Conservation (phyloP, 2,888 invertebrate species). For the Mesodorylaimus sp. region DNA sequence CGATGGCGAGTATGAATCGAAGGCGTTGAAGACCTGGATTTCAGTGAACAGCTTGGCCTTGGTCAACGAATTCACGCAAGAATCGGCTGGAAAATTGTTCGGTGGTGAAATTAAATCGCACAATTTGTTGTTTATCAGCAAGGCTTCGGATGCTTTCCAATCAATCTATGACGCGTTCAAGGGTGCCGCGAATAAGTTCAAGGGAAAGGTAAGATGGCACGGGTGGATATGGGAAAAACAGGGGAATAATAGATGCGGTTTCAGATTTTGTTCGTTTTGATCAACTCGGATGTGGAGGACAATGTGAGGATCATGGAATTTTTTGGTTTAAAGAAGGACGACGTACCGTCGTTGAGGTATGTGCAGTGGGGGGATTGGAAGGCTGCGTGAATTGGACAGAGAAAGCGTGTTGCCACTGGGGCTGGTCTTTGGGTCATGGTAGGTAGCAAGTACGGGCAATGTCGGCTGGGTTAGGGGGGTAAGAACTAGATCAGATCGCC, state of each 20-base stretch:
- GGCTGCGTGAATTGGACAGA: too few relatives aligned
- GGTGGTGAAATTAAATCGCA: slow-evolving; percentile 94
- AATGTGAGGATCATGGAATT: slow-evolving; percentile 93
- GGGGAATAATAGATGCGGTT: not conserved
- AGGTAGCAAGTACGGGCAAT: too few relatives aligned
- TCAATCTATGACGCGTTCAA: slow-evolving; percentile 56
- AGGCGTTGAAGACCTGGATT: slow-evolving; percentile 17
- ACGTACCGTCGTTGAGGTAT: slow-evolving; percentile 32
- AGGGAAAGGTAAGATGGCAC: slow-evolving; percentile 50
- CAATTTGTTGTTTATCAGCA: slow-evolving; percentile 79
- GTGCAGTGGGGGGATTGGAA: too few relatives aligned
- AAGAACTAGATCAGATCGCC: too few relatives aligned
- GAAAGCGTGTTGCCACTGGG: too few relatives aligned
- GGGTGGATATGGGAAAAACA: too few relatives aligned
- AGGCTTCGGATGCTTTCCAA: slow-evolving; percentile 60
- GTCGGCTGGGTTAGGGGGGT: too few relatives aligned
- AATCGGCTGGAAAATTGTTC: slow-evolving; percentile 87
- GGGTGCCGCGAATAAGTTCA: slow-evolving; percentile 67
- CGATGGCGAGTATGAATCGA: slow-evolving; percentile 15
- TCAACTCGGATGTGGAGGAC: slow-evolving; percentile 83
- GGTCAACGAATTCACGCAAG: slow-evolving; percentile 28
- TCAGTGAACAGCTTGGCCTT: slow-evolving; percentile 28
- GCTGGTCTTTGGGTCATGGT: too few relatives aligned
- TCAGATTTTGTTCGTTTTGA: slow-evolving; percentile 73
- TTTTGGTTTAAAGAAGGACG: slow-evolving; percentile 93